Evolutionary conservation across 2,113 vertebrate genomes (phyloP), one percentile per base, ranked within the genome.

Genomic region (Lichenostomus cassidix): DNA sequence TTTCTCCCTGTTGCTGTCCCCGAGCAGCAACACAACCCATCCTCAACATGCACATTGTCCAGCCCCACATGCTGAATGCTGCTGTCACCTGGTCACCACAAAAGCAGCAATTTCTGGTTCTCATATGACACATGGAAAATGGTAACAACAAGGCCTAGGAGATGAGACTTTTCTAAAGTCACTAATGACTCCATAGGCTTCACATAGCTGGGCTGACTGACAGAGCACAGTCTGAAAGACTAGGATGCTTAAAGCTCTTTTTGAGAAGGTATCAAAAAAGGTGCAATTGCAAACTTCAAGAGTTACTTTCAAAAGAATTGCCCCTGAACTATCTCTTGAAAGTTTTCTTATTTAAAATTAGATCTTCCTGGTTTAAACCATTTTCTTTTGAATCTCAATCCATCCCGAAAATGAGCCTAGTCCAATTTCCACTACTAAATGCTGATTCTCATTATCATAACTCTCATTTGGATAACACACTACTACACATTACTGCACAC

Each of bases 271-370:
- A 77, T 42, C 46, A 65, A 67, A 58, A 85, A 80, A 60, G 28
- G 25, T 65, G 35, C 42, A 83, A 46, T 12, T 29, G 31, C 63
- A 79, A 83, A 69, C 68, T 69, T 90, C 41, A 84, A 46, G 58
- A 85, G 46, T 77, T 68, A 91, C 12, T 82, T 85, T 73, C 52
- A 24, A 77, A 86, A 90, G 80, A 63, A 73, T 2, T 82, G 33
- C 25, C 47, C 65, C 44, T 46, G 49, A 62, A 82, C 49, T 53
- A 44, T 33, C 27, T 82, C 65, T 80, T 80, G 37, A 17, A 70
- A 91, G 35, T 68, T 71, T 75, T 69, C 70, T 82, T 75, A 79
- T 63, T 92, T 87, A 53, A 94, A 94, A 83, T 67, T 24, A 91
- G 58, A 85, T 88, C 69, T 92, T 79, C 56, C 52, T 85, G 35